Base-by-base conservation (phyloP, 2,888 invertebrate genomes). In the Gonocerus acuteangulatus region DNA sequence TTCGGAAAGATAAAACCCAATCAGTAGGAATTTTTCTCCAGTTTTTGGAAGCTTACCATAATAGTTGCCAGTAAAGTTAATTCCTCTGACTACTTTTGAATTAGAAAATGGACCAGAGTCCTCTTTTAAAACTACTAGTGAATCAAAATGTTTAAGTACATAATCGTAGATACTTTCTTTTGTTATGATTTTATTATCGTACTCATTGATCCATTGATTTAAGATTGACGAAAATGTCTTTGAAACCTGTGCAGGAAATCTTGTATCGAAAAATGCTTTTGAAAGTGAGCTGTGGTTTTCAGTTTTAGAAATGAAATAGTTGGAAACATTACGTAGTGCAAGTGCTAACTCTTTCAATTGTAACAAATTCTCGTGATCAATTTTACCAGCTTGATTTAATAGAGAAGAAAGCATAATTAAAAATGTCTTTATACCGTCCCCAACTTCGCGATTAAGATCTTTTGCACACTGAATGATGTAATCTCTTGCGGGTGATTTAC, bases 341-440 rank as follows among this genome's bases (percentile, higher is more conserved):
- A 34, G 1, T n/a, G 13, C 13, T 39, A 39, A 39, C 4, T 39
- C 13, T 9, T 39, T 39, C 4, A 39, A 39, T 15, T 39, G 39
- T 9, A 15, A 15, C 15, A 39, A 39, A 39, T 3, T 3, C n/a
- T 11, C 13, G 2, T 9, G 16, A 16, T 47, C 11, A 3, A 47
- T 32, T 9, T 7, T 1, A 18, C 27, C 32, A 27, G 57, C 42
- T 42, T 23, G 21, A 13, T 21, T 18, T 16, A 57, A 32, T n/a
- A 57, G 47, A 1, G 45, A 59, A 47, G 48, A 62, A 27, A 61
- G 49, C 49, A 42, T 62, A 36, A 54, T 48, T 27, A 65, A 42
- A 48, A 63, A 63, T 51, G 58, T 39, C 54, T 65, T 66, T 27
- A 62, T 52, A 39, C 64, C 66, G 27, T 66, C 65, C 16, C 66